Evolutionary conservation across 2,888 invertebrate species (phyloP), one percentile per base, ranked within the genome.

Genomic region (Orthonevra nobilis): DNA sequence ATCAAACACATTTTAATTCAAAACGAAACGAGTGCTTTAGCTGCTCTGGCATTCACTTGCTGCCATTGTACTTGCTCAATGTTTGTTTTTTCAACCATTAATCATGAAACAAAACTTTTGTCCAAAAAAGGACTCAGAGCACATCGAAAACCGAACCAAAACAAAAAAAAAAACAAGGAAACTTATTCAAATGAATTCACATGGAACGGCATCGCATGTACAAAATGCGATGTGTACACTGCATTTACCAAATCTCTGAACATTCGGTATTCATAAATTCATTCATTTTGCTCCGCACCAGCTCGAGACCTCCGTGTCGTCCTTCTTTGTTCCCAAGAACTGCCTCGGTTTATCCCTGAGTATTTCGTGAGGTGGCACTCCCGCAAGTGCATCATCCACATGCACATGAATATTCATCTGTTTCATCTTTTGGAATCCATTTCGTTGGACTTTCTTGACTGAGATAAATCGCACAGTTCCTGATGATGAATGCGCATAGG

Each of bases 371-470:
- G 3, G 6, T 44, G 14, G 15, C 46, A 10, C 34, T 40, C 14
- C 28, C 26, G 26, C 46, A 32, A 69, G 23, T 46, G 64, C 70
- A 77, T n/a, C n/a, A n/a, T 64, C 64, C 75, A 52, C 44, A 64
- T 77, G 63, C 63, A 70, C 63, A 72, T 70, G 75, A 77, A 77
- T 72, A 77, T 72, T 77, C 75, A 77, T 70, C 63, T 58, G 69
- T 69, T 77, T 70, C 70, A 70, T 70, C 64, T 77, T 72, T 70
- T 52, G 42, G 56, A 75, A 69, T 75, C 74, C 74, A 75, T 75
- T 69, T 69, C 61, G 69, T 75, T 36, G 69, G 70, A 72, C 58
- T 77, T 72, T 64, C 69, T 70, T 77, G 75, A 77, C 75, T 70
- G 72, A 77, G 63, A 77, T 77, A 77, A 77, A 77, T 72, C 75